Base-by-base conservation (phyloP, 2,888 invertebrate genomes). In the Harmothoe impar region DNA sequence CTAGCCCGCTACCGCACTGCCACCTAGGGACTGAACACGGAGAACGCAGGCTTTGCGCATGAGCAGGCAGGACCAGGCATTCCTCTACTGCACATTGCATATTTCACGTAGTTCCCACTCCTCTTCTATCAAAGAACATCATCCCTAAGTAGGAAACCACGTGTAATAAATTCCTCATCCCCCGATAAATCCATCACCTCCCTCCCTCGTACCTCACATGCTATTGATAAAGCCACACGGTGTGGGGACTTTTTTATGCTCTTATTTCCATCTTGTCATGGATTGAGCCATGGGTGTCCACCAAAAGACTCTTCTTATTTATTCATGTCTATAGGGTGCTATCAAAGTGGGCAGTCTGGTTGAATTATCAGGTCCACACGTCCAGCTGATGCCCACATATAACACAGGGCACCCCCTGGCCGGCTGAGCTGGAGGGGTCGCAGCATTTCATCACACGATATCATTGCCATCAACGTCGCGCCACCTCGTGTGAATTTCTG, bases 401-500 rank as follows among this genome's bases (percentile, higher is more conserved):
- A 12, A 3, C 62, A n/a, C 62, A 62, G 43, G 62, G n/a, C n/a
- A 62, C 23, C 62, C 23, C n/a, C 7, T 62, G 62, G 12, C 1
- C 20, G 15, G n/a, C 62, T 15, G 62, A 1, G 62, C n/a, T 20
- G 23, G 23, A 62, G 62, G 62, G 31, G 77, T 77, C 35, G 35
- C 81, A 33, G 43, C n/a, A 20, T 81, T 81, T 81, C 81, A 81
- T 3, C 81, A 43, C 81, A 23, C 43, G 35, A 33, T 81, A 81
- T 81, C 81, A 81, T n/a, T 43, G 81, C 81, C 81, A 81, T 81
- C 81, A 81, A 81, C 81, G 81, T 81, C 81, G 81, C 43, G 86
- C 86, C 86, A 86, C 29, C 86, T 86, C n/a, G 86, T 86, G 86
- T 25, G 56, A 56, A 86, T 54, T 56, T 86, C 86, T 86, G 54